Evolutionary conservation across 2,888 invertebrate genomes (phyloP).

Genomic region (Callosobruchus maculatus): DNA sequence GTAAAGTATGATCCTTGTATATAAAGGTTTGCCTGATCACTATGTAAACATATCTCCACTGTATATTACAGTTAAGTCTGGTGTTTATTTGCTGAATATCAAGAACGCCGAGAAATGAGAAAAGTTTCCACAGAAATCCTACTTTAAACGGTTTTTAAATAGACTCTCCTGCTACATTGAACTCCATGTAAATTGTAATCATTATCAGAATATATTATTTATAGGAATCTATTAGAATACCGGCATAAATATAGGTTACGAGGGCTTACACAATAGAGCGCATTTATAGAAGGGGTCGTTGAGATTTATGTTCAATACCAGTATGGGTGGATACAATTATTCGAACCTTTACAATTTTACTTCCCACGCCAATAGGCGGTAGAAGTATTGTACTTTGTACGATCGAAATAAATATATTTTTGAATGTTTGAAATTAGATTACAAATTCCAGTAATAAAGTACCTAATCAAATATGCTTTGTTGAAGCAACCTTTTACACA

Average conservation of each 20-base stretch:
- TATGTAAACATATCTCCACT: not conserved
- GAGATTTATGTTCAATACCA: not conserved
- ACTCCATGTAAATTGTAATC: not conserved
- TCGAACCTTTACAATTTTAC: too few relatives aligned
- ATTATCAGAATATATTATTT: not conserved
- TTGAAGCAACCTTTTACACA: too few relatives aligned
- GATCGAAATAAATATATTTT: too few relatives aligned
- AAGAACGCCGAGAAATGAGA: not conserved
- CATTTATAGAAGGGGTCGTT: not conserved
- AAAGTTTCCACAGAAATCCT: not conserved
- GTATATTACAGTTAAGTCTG: not conserved
- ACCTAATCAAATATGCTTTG: too few relatives aligned
- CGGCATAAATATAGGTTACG: not conserved
- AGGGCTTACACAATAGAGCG: not conserved
- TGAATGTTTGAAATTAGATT: too few relatives aligned
- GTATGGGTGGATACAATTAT: not conserved
- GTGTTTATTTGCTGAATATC: not conserved
- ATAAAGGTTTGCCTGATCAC: not conserved
- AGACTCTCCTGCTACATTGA: not conserved
- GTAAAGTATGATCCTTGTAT: too few relatives aligned
- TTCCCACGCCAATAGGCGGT: too few relatives aligned
- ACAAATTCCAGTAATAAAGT: too few relatives aligned
- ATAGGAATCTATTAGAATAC: not conserved
- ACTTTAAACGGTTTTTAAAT: not conserved
- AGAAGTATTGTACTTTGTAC: too few relatives aligned